Percentiles rank a stretch among this genome's conserved stretches.
phyloP scores from a whole-genome alignment of 1,140 invertebrate genomes.

The Lepidurus apus region DNA sequence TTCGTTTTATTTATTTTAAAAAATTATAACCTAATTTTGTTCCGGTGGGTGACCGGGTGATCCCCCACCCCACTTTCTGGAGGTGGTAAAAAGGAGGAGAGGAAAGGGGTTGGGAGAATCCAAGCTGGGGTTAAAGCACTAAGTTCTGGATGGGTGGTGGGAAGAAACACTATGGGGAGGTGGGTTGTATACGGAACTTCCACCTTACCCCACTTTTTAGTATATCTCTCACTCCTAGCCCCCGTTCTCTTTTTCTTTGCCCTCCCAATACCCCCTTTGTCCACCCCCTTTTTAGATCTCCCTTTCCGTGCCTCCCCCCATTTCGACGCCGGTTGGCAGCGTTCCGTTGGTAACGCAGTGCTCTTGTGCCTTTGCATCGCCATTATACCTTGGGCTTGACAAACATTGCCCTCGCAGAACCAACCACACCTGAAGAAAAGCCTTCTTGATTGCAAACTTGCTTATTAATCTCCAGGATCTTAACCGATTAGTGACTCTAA shows the following conservation, averaged over 20 bases:
- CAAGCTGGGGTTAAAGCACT: neutral
- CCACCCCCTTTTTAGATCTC: conserved; percentile 5
- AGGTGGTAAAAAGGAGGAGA: neutral
- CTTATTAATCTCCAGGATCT: neutral
- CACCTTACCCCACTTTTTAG: conserved; percentile 21
- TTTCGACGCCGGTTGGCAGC: conserved; percentile 20
- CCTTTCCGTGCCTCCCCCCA: conserved; percentile 17
- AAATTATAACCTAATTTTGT: neutral
- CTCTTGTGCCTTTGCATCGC: conserved; percentile 20
- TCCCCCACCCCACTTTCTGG: neutral
- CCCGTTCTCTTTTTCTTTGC: conserved; percentile 18
- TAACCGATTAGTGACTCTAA: neutral
- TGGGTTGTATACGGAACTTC: neutral
- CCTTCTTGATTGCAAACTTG: neutral
- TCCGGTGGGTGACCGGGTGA: conserved; percentile 4
- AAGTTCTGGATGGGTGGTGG: neutral
- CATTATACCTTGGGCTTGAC: conserved; percentile 21
- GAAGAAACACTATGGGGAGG: neutral
- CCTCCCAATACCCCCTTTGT: conserved; percentile 1
- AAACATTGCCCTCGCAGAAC: conserved; percentile 6
- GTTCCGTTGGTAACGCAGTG: conserved; percentile 17
- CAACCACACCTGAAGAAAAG: conserved; percentile 13
- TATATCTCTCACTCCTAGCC: neutral
- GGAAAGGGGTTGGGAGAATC: neutral
- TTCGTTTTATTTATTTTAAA: neutral